A percentile compares a stretch with the other conserved stretches of the same genome.
Evolutionary conservation across 2,797 vertebrate genomes (phyloP).

Genomic region (Chloroceryle amazona): DNA sequence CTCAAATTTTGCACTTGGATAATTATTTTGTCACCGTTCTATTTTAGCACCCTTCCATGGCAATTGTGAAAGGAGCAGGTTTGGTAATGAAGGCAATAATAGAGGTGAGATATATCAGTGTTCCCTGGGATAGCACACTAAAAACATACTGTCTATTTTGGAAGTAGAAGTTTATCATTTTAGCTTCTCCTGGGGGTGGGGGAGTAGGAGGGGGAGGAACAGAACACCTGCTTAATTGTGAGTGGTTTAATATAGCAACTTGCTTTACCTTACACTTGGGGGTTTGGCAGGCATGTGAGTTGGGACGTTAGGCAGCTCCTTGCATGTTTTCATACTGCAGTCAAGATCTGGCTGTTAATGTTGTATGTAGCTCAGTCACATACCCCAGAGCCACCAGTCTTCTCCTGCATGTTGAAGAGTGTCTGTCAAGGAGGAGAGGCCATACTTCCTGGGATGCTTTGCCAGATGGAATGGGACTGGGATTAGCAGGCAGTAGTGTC

Average conservation of each 20-base stretch:
- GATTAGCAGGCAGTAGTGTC: background rate
- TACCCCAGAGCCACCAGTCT: background rate
- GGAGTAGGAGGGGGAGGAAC: background rate
- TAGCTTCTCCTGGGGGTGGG: background rate
- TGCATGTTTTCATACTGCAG: constrained; percentile 55
- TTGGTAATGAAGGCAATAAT: constrained; percentile 99
- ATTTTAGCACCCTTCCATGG: constrained; percentile 98
- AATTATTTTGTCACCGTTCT: background rate
- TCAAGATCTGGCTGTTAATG: constrained; percentile 26
- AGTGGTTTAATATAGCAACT: background rate
- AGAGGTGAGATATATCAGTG: constrained; percentile 85
- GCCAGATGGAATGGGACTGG: background rate
- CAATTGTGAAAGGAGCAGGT: constrained; percentile 97
- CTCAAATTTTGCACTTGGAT: background rate
- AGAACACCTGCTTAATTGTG: background rate
- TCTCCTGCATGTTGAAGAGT: constrained; percentile 40
- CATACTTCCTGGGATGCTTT: background rate
- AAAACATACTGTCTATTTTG: background rate
- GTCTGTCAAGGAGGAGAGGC: background rate
- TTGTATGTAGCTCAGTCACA: constrained; percentile 19
- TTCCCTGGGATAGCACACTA: background rate
- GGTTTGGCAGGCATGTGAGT: constrained; percentile 21
- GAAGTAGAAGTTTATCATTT: background rate
- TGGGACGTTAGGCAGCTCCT: background rate
- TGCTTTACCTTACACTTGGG: constrained; percentile 5